phyloP scores from a whole-genome alignment of 2,113 vertebrate species.

The Lepus americanus region DNA sequence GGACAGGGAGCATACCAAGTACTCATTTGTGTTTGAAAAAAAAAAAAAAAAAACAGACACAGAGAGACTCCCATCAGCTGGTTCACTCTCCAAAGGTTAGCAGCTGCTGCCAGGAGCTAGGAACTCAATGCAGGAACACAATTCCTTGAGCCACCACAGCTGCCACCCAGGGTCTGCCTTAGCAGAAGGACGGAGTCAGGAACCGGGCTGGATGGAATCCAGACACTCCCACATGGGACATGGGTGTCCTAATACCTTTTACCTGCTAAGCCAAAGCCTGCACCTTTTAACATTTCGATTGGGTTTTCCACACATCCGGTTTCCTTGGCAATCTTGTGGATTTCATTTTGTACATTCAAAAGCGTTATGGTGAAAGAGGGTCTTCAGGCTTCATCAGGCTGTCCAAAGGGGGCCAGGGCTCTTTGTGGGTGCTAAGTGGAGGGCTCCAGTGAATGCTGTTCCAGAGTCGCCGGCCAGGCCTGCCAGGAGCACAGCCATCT shows the following conservation, averaged over 20 bases:
- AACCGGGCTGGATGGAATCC: too few relatives aligned
- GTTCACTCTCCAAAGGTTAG: too few relatives aligned
- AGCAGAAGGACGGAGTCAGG: too few relatives aligned
- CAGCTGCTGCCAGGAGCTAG: too few relatives aligned
- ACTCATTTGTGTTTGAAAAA: background rate
- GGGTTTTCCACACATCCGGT: background rate
- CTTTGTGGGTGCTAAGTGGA: background rate
- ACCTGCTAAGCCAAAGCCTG: too few relatives aligned
- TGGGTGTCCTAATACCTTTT: background rate
- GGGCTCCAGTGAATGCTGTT: background rate
- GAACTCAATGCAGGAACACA: too few relatives aligned
- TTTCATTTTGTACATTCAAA: background rate
- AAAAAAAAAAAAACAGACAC: too few relatives aligned
- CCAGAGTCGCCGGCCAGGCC: background rate
- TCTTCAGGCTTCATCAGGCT: background rate
- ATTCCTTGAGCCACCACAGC: too few relatives aligned
- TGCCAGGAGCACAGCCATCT: background rate
- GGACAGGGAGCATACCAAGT: background rate
- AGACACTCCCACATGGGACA: too few relatives aligned
- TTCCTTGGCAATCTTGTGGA: background rate
- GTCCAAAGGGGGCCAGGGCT: background rate
- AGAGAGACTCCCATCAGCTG: too few relatives aligned
- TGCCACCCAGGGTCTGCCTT: too few relatives aligned
- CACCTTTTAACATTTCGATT: background rate
- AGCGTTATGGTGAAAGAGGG: background rate